Percentiles rank a stretch among this genome's conserved stretches.
Conservation (phyloP, 1,140 invertebrate genomes). For the Lepidotrigona ventralis region DNA sequence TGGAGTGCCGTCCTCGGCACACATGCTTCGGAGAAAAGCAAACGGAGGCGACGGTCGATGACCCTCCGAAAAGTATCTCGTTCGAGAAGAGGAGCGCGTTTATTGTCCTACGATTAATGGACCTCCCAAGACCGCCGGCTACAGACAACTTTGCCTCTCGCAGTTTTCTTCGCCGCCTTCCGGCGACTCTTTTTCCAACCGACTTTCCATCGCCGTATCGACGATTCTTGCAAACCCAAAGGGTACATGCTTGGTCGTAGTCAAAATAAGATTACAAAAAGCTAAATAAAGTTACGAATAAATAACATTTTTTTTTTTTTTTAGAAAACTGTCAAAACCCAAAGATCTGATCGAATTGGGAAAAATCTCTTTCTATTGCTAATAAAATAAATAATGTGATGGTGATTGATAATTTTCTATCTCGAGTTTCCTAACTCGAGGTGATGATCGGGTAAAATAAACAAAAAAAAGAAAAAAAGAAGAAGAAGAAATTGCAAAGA, state of each 20-base stretch:
- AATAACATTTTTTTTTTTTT: no score
- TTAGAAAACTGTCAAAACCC: no score
- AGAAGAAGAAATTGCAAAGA: background rate
- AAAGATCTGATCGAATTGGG: no score
- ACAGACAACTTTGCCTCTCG: background rate
- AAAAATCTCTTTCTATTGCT: no score
- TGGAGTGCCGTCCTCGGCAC: constrained; percentile 55
- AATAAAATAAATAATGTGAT: no score
- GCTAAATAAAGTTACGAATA: no score
- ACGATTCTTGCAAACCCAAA: background rate
- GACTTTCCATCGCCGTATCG: background rate
- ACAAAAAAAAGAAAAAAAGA: no score
- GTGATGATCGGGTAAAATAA: no score
- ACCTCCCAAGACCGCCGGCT: constrained; percentile 2
- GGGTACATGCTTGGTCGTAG: no score
- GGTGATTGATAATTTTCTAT: no score
- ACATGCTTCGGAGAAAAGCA: constrained; percentile 62
- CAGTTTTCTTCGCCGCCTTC: background rate
- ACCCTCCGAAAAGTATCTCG: constrained; percentile 62
- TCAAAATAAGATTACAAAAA: no score
- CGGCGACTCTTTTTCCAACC: background rate
- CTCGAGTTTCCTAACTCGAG: no score
- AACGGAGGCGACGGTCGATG: constrained; percentile 61
- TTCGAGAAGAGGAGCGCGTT: constrained; percentile 43
- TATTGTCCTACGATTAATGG: constrained; percentile 59